These are phyloP conservation scores for Equus quagga DNA, from an alignment of 2,113 vertebrate genomes.

Conservation along the genomic window DNA sequence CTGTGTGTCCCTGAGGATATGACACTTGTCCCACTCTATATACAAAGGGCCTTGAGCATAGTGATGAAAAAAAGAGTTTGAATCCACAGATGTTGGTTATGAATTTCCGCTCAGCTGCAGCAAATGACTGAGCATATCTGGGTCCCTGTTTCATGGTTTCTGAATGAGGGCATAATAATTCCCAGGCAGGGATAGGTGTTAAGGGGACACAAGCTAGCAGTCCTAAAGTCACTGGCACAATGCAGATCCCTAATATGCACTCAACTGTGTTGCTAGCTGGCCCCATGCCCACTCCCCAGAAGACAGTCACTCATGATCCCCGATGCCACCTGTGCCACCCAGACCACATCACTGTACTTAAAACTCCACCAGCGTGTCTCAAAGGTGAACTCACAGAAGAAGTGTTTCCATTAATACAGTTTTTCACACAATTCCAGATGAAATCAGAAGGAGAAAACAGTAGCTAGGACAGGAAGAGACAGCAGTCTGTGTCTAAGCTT, in stretches of 20 bases:
- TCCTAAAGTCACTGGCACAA: background rate
- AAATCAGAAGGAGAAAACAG: background rate
- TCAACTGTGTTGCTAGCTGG: rapidly evolving
- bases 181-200: background rate
- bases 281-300: too few relatives aligned
- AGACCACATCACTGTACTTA: background rate
- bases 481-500: too few relatives aligned
- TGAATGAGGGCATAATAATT: background rate
- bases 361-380: background rate
- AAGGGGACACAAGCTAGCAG: rapidly evolving
- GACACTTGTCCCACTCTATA: rapidly evolving
- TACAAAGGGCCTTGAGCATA: background rate
- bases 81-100: background rate
- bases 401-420: background rate
- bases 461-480: background rate
- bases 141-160: background rate
- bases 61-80: background rate
- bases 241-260: rapidly evolving
- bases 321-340: background rate
- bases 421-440: background rate
- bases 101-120: too few relatives aligned
- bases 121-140: background rate
- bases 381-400: background rate
- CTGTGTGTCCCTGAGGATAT: background rate
- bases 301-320: background rate